These are phyloP conservation scores for Polypedilum vanderplanki DNA, from an alignment of 1,140 invertebrate species.

Conservation along the genomic window DNA sequence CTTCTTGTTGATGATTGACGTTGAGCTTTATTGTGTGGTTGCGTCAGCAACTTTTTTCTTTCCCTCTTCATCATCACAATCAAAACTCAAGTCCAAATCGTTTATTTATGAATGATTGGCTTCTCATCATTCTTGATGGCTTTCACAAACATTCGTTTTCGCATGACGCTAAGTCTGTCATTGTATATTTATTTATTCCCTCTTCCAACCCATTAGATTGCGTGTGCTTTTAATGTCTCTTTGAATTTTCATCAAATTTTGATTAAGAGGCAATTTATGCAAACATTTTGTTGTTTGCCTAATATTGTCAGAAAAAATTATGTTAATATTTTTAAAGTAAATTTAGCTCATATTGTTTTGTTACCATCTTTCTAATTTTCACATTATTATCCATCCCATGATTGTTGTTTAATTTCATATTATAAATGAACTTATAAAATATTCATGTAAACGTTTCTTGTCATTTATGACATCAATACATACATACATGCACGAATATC, in stretches of 20 bases:
- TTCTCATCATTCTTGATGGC: background rate
- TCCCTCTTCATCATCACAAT: background rate
- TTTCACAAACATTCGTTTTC: background rate
- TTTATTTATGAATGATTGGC: slow-evolving; percentile 25
- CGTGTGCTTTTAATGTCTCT: background rate
- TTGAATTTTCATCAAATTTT: slow-evolving; percentile 2
- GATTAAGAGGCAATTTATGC: background rate
- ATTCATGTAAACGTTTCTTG: background rate
- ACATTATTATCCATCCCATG: background rate
- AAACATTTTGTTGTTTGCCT: background rate
- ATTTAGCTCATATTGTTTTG: background rate
- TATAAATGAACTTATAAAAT: background rate
- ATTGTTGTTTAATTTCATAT: too few relatives aligned
- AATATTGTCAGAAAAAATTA: background rate
- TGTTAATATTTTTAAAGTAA: background rate
- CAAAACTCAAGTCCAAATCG: slow-evolving; percentile 14
- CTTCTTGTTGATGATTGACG: background rate
- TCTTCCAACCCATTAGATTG: slow-evolving; percentile 2
- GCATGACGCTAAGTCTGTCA: background rate
- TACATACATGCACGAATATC: slow-evolving; percentile 2
- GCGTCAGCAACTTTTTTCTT: background rate
- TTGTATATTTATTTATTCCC: background rate
- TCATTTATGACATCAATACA: background rate
- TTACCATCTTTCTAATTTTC: background rate
- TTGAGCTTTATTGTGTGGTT: slow-evolving; percentile 17